Base-by-base conservation (phyloP, 2,113 vertebrate species). In the Phaethornis superciliosus region DNA sequence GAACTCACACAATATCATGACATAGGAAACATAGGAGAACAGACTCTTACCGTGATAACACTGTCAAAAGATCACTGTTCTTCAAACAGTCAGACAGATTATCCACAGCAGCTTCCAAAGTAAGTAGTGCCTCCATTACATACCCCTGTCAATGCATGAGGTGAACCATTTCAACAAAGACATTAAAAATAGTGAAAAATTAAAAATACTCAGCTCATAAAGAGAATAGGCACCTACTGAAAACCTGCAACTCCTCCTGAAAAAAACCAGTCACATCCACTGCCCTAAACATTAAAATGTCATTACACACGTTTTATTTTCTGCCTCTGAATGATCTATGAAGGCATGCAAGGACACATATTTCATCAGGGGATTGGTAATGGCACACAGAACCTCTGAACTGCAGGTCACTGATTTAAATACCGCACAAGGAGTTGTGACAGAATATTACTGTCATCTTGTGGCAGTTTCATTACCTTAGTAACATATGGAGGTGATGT, bases 51-150 rank as follows among this genome's bases (percentile, higher is more conserved):
- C 99, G 98, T 85, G 99, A 99, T 54, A 99, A 96, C 51, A 99
- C 98, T 1, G 99, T 98, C 97, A 99, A 96, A 52, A 99, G 98
- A 94, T 99, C 99, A 47, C 98, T 99, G 97, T 99, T 99, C 97
- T 99, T 99, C 94, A 99, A 97, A 96, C 99, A 99, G 62, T 99
- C 99, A 37, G 99, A 99, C 49, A 99, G 96, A 97, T 99, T 99
- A 94, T 99, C 99, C 96, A 99, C 99, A 8, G 99, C 99, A 20
- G 99, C 98, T 96, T 99, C 99, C 97, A 99, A 96, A 12, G 99
- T 99, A 63, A 99, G 97, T 60, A 99, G 97, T 12, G 99, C 98
- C 95, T 99, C 99, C 99, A 99, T 99, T 70, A 99, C 99, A 24
- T 99, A 99, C 21, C 99, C 99, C 99, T 99, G 88, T 16, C 56